These are phyloP conservation scores for Mylabris phalerata DNA, from an alignment of 1,140 invertebrate species.

Conservation along the genomic window DNA sequence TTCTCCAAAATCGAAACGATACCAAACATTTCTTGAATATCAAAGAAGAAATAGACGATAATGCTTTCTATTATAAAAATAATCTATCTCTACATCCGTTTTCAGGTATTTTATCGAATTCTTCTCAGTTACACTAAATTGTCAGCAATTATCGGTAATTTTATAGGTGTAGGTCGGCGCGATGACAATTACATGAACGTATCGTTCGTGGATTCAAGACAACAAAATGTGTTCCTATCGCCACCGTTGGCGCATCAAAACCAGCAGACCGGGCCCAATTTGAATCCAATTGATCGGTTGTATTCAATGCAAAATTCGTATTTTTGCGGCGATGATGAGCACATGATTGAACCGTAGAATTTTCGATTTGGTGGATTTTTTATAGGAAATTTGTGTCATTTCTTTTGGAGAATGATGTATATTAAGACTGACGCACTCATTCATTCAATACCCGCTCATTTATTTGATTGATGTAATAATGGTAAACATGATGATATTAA, in stretches of 20 bases:
- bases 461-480: too few relatives aligned
- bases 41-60: constrained; percentile 40
- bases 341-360: constrained; percentile 31
- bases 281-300: constrained; percentile 55
- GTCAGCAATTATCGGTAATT: neutral
- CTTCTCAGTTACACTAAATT: neutral
- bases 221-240: constrained; percentile 29
- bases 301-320: constrained; percentile 61
- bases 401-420: too few relatives aligned
- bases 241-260: constrained; percentile 37
- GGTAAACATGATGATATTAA: too few relatives aligned
- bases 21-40: constrained; percentile 37
- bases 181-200: constrained; percentile 29
- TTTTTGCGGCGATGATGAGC: constrained; percentile 51
- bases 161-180: constrained; percentile 20
- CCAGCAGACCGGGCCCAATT: constrained; percentile 33
- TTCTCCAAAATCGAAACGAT: constrained; percentile 37
- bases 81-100: constrained; percentile 27
- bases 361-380: neutral
- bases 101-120: constrained; percentile 17
- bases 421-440: too few relatives aligned
- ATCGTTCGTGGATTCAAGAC: constrained; percentile 27
- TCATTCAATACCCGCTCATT: too few relatives aligned
- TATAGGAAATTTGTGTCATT: neutral
- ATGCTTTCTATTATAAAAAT: constrained; percentile 36